These are phyloP conservation scores for Mus spretus DNA, from an alignment of 2,797 vertebrate genomes.

Conservation along the genomic window DNA sequence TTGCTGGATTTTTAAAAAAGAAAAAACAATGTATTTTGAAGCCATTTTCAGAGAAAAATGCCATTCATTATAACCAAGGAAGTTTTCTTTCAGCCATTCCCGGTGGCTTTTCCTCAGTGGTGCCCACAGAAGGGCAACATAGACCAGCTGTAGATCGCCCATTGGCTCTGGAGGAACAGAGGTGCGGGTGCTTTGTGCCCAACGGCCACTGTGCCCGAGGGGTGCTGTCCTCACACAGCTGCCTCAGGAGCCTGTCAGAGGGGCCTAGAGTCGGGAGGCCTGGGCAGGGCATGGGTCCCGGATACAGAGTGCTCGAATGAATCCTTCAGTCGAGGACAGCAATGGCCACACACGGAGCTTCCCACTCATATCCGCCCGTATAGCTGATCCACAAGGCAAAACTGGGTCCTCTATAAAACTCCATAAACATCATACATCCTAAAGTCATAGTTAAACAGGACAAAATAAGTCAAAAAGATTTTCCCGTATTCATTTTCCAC, in stretches of 20 bases:
- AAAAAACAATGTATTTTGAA: slow-evolving; percentile 24
- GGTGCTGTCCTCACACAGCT: fast-evolving
- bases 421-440: not conserved
- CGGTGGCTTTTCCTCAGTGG: not conserved
- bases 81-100: not conserved
- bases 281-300: not conserved
- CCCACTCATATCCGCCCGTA: fast-evolving
- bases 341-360: too few relatives aligned
- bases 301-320: not conserved
- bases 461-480: not conserved
- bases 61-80: slow-evolving; percentile 38
- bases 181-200: not conserved
- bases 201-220: not conserved
- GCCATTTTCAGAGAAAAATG: slow-evolving; percentile 34
- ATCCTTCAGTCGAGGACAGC: not conserved
- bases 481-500: slow-evolving; percentile 20
- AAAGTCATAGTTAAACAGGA: slow-evolving; percentile 4
- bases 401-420: not conserved
- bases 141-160: not conserved
- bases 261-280: not conserved
- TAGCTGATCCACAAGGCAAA: not conserved
- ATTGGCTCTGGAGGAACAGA: not conserved
- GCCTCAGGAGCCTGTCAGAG: not conserved
- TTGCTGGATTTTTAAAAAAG: not conserved
- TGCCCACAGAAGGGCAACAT: not conserved